phyloP scores from a whole-genome alignment of 2,113 vertebrate genomes.

The Neofelis nebulosa region DNA sequence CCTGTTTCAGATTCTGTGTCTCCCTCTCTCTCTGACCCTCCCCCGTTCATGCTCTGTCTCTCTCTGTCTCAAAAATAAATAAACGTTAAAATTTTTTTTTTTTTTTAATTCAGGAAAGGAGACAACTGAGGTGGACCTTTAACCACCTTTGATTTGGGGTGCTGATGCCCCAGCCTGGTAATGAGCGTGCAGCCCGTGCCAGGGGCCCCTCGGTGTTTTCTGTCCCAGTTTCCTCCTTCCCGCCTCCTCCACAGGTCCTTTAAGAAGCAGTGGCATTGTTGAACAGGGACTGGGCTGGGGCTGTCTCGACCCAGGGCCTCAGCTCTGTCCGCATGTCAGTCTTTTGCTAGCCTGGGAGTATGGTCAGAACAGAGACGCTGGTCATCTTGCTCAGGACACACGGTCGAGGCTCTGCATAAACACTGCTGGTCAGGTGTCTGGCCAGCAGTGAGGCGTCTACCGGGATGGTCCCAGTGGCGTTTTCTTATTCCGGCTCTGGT shows the following conservation, averaged over 20 bases:
- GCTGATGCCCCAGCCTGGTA: neutral
- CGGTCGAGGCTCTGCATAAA: neutral
- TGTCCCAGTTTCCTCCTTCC: neutral
- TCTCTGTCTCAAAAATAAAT: no score
- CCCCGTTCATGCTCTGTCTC: no score
- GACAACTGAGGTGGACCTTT: no score
- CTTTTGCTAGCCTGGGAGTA: neutral
- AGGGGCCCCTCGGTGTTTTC: rapidly evolving
- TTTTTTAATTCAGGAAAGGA: neutral
- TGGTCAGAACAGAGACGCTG: neutral
- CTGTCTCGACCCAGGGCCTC: neutral
- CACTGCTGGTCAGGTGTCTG: neutral
- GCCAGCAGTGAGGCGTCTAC: neutral
- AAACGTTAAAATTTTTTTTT: no score
- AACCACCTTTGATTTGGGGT: neutral
- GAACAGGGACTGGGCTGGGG: neutral
- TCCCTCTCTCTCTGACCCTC: no score
- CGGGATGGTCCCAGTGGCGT: neutral
- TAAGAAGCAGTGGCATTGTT: neutral
- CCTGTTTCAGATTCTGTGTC: no score
- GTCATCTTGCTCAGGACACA: neutral
- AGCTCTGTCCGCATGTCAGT: neutral
- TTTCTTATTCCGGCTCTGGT: neutral
- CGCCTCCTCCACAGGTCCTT: neutral
- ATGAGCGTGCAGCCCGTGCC: neutral